These are phyloP conservation scores for Poecile atricapillus DNA, from an alignment of 2,113 vertebrate species.

Conservation along the genomic window DNA sequence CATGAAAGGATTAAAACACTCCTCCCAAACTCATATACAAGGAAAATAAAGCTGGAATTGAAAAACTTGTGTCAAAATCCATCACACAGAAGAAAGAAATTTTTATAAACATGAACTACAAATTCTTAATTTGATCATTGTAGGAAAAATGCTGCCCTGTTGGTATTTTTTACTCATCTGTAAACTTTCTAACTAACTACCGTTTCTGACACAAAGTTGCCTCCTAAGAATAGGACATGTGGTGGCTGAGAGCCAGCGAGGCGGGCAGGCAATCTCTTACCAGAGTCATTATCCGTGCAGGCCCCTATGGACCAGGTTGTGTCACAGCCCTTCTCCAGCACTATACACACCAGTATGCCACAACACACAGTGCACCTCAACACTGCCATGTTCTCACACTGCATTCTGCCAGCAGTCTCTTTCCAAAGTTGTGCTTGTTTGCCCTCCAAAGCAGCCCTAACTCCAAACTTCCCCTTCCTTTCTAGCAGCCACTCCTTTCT, in stretches of 20 bases:
- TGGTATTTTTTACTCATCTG: background rate
- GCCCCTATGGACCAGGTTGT: background rate
- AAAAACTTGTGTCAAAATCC: background rate
- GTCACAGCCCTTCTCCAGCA: background rate
- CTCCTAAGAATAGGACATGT: background rate
- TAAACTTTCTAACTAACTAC: background rate
- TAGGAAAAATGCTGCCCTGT: background rate
- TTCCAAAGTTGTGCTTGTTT: background rate
- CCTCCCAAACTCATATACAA: background rate
- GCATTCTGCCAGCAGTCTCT: background rate
- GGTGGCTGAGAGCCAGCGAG: background rate
- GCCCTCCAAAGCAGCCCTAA: background rate
- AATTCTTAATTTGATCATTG: background rate
- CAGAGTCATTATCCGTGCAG: background rate
- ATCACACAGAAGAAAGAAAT: background rate
- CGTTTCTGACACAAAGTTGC: background rate
- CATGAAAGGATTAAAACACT: background rate
- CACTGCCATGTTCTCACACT: background rate
- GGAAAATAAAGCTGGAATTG: background rate
- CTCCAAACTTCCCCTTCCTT: background rate
- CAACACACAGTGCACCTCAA: background rate
- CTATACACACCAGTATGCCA: too few relatives aligned
- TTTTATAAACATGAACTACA: background rate
- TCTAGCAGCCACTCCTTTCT: background rate
- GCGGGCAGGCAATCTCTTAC: accelerated